Percentiles rank a stretch among this genome's conserved stretches.
Conservation (phyloP, 2,888 invertebrate species). For the Microchrysa polita region DNA sequence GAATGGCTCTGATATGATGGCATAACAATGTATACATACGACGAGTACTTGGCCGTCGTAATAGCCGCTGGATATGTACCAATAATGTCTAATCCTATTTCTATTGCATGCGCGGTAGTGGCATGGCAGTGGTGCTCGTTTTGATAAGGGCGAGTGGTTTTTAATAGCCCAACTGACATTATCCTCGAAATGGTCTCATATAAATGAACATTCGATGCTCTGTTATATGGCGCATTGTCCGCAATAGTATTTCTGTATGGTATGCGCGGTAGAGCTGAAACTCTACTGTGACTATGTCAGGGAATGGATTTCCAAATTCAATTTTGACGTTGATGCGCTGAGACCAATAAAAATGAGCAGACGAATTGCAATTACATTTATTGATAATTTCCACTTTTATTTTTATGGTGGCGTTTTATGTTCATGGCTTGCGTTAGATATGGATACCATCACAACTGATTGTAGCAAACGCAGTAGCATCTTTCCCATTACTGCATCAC, state of each 20-base stretch:
- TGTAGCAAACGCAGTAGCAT: not conserved
- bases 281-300: not conserved
- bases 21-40: conserved; percentile 11
- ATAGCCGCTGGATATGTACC: not conserved
- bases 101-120: conserved; percentile 3
- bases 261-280: not conserved
- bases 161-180: conserved; percentile 22
- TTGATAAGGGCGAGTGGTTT: conserved; percentile 43
- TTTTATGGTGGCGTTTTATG: conserved; percentile 43
- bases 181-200: conserved; percentile 35
- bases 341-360: conserved; percentile 38
- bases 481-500: conserved; percentile 19
- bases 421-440: not conserved
- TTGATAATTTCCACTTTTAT: conserved; percentile 44
- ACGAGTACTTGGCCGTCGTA: not conserved
- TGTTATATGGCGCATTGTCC: conserved; percentile 13
- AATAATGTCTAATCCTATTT: conserved; percentile 10
- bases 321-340: conserved; percentile 34
- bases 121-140: conserved; percentile 4
- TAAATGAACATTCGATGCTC: conserved; percentile 20
- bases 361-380: conserved; percentile 44
- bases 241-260: not conserved
- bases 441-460: not conserved
- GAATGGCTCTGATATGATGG: too few species aligned
- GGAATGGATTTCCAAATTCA: conserved; percentile 40